Base-by-base conservation (phyloP, 2,888 invertebrate species). In the Mylabris sibirica region DNA sequence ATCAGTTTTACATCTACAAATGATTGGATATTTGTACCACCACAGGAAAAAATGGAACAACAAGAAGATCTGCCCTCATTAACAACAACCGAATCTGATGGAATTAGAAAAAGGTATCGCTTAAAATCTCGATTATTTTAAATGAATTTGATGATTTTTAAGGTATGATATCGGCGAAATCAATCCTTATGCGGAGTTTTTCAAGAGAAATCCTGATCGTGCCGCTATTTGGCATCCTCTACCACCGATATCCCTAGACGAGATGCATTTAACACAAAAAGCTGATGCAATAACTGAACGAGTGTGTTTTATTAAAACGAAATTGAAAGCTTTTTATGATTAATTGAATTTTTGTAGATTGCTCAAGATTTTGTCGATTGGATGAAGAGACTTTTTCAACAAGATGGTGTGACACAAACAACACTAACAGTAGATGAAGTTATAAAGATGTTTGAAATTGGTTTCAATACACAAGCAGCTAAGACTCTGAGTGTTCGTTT, bases 391-490 rank as follows among this genome's bases (percentile, higher is more conserved):
- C 67, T 80, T 49, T 82, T 83, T 1, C 79, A 81, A 1, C 78
- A 79, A 60, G 74, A 75, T n/a, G 76, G 77, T 34, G 77, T 81
- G 2, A 57, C 57, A 24, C 71, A 68, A 20, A 68, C 66, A 1
- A 77, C 78, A 9, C 69, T 84, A 12, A 82, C 80, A 61, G 81
- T 81, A n/a, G 74, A 76, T 38, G 76, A 78, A 17, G 76, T 85
- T 12, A 77, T 83, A 26, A 80, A 82, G 63, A 81, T 85, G 80
- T 84, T 85, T 74, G 84, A 90, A 87, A 87, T 90, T 64, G 89
- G 89, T 66, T 89, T 89, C 75, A 86, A 89, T 71, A 87, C 87
- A 6, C 88, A 89, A 71, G 87, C 87, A 0, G 86, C 89, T 0
- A 86, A 85, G 64, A 87, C 89, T 70, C 81, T 90, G 30, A 83